These are phyloP conservation scores for Anser brachyrhynchus DNA, from an alignment of 2,113 vertebrate genomes.

Conservation along the genomic window DNA sequence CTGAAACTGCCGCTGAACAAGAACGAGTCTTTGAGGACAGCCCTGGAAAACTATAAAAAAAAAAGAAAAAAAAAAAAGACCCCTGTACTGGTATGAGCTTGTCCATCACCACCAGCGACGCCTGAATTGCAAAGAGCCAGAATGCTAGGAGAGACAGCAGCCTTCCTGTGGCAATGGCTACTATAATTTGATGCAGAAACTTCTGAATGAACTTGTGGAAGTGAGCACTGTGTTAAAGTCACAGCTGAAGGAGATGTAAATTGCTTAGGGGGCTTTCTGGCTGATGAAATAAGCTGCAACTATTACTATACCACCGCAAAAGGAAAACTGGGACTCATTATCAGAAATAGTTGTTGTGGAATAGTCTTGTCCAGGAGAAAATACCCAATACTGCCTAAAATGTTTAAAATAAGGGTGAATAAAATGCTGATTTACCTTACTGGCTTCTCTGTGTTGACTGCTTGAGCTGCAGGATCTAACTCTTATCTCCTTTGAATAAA, in stretches of 20 bases:
- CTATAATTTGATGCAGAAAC: neutral
- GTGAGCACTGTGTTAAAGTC: neutral
- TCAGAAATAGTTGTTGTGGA: neutral
- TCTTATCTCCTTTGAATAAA: neutral
- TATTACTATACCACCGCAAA: neutral
- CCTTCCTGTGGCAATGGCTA: neutral
- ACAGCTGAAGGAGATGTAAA: neutral
- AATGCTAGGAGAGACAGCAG: neutral
- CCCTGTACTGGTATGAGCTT: neutral
- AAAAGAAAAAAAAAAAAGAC: neutral
- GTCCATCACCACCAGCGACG: neutral
- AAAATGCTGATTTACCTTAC: neutral
- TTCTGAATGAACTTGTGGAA: conserved; percentile 20
- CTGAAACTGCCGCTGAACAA: neutral
- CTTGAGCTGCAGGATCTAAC: neutral
- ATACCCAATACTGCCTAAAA: neutral
- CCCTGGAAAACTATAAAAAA: neutral
- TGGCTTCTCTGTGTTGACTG: neutral
- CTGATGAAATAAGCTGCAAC: neutral
- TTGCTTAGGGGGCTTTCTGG: neutral
- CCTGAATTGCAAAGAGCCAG: neutral
- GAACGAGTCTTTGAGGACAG: neutral
- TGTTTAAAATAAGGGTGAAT: neutral
- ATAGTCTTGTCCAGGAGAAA: neutral
- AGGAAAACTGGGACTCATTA: neutral